Conservation (phyloP, 1,140 invertebrate species). For the Contarinia nasturtii region DNA sequence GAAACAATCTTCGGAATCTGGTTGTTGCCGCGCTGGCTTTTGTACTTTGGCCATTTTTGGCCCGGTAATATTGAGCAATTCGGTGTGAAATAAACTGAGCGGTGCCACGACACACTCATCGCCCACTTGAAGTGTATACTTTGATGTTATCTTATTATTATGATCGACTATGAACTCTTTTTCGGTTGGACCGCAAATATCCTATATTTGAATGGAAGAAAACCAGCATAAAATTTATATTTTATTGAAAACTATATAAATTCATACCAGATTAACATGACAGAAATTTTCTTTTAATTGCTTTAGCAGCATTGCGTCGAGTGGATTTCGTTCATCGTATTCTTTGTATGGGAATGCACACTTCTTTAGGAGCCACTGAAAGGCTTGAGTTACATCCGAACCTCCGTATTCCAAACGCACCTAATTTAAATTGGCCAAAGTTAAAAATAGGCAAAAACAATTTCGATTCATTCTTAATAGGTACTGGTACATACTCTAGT, state of each 20-base stretch:
- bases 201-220: constrained; percentile 22
- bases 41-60: constrained; percentile 37
- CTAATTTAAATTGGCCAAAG: too few species aligned
- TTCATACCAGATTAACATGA: constrained; percentile 58
- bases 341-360: constrained; percentile 74
- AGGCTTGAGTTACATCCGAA: constrained; percentile 68
- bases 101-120: constrained; percentile 88
- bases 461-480: background rate
- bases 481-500: constrained; percentile 38
- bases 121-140: constrained; percentile 67
- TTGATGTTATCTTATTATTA: constrained; percentile 41
- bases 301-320: constrained; percentile 55
- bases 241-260: background rate
- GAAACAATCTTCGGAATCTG: constrained; percentile 83
- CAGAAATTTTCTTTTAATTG: constrained; percentile 80
- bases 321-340: constrained; percentile 45
- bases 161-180: constrained; percentile 57
- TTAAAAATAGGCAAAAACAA: too few species aligned
- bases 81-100: constrained; percentile 71
- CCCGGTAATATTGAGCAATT: constrained; percentile 71
- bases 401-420: constrained; percentile 70
- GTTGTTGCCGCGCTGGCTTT: constrained; percentile 50
- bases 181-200: constrained; percentile 67
- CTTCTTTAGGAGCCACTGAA: constrained; percentile 71
- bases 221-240: background rate